Evolutionary conservation across 2,797 vertebrate genomes (phyloP).

Genomic region (Emydoidea blandingii): DNA sequence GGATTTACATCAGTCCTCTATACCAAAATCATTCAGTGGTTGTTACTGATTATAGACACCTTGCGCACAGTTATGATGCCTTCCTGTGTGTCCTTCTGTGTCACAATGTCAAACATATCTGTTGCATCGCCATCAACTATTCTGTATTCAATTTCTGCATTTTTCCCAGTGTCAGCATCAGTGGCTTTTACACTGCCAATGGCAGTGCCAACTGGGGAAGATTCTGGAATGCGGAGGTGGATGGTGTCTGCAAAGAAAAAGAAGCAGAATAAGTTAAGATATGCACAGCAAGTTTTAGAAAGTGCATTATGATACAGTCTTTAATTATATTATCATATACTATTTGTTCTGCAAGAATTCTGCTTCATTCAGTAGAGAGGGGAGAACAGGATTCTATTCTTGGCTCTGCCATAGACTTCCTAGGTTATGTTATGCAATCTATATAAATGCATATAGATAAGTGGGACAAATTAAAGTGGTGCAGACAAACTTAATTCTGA

Average conservation of each 20-base stretch:
- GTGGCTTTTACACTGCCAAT: constrained; percentile 85
- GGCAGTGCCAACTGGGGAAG: constrained; percentile 81
- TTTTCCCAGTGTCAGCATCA: constrained; percentile 85
- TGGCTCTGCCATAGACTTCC: neutral
- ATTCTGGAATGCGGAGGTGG: constrained; percentile 83
- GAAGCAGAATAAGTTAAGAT: constrained; percentile 12
- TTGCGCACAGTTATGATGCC: constrained; percentile 85
- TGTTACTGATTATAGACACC: constrained; percentile 61
- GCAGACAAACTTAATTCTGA: neutral
- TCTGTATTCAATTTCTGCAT: constrained; percentile 86
- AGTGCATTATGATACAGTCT: neutral
- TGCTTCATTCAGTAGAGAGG: neutral
- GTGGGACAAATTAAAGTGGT: neutral
- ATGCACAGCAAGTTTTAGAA: neutral
- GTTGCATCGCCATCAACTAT: constrained; percentile 84
- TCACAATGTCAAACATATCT: constrained; percentile 85
- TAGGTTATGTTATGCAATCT: neutral
- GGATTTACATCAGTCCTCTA: neutral
- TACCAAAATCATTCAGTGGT: neutral
- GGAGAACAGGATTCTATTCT: neutral
- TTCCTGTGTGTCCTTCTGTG: constrained; percentile 84
- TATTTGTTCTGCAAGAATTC: neutral
- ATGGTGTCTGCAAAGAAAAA: constrained; percentile 78
- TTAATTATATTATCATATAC: neutral
- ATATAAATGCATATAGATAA: neutral